These are phyloP conservation scores for Miltochrista miniata DNA, from an alignment of 2,888 invertebrate genomes.

Conservation along the genomic window DNA sequence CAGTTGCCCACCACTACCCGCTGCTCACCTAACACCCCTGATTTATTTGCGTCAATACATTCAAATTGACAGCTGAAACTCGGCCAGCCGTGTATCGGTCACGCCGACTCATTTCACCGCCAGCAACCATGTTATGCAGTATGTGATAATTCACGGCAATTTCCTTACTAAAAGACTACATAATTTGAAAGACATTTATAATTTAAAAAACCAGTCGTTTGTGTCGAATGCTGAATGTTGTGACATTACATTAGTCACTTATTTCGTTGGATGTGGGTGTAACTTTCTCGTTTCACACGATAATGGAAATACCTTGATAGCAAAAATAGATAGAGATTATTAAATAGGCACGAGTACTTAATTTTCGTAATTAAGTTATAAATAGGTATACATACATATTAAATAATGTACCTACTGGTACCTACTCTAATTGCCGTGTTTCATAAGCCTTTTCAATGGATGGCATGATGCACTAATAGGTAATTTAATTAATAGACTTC, in stretches of 20 bases:
- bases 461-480: slow-evolving; percentile 53
- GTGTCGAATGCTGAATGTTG: slow-evolving; percentile 17
- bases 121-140: slow-evolving; percentile 8
- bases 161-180: slow-evolving; percentile 16
- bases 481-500: slow-evolving; percentile 77
- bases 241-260: slow-evolving; percentile 29
- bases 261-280: slow-evolving; percentile 16
- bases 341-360: too few relatives aligned
- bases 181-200: slow-evolving; percentile 31
- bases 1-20: slow-evolving; percentile 23
- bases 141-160: slow-evolving; percentile 9
- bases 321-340: slow-evolving; percentile 3
- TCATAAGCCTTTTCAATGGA: slow-evolving; percentile 41
- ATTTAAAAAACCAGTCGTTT: slow-evolving; percentile 21
- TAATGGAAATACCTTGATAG: slow-evolving; percentile 6
- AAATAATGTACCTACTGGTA: slow-evolving; percentile 5
- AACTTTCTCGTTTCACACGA: slow-evolving; percentile 24
- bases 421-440: slow-evolving; percentile 16
- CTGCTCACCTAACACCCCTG: slow-evolving; percentile 57
- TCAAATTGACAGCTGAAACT: slow-evolving; percentile 67
- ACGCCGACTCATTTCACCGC: background rate
- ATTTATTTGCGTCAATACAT: slow-evolving; percentile 69
- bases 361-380: too few relatives aligned
- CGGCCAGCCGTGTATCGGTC: slow-evolving; percentile 15
- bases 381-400: background rate